These are phyloP conservation scores for Seira sanloemensis DNA, from an alignment of 2,888 invertebrate species.

Conservation along the genomic window DNA sequence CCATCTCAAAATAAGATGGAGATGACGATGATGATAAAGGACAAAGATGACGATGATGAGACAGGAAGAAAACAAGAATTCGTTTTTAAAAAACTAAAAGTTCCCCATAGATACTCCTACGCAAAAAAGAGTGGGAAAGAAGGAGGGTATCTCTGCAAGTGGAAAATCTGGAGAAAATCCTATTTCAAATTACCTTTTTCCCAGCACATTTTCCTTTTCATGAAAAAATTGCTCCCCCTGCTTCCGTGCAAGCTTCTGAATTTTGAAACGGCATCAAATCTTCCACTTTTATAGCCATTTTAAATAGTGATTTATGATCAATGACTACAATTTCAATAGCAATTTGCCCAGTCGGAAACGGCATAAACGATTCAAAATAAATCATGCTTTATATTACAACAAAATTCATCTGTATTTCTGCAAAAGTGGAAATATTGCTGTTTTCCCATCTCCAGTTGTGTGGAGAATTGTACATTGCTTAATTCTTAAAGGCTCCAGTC, in stretches of 20 bases:
- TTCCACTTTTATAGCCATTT: background rate
- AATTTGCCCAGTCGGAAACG: background rate
- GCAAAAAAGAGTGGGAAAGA: background rate
- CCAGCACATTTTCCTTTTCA: background rate
- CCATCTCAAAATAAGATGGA: background rate
- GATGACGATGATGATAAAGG: conserved; percentile 22
- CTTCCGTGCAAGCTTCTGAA: background rate
- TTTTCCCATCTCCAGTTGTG: background rate
- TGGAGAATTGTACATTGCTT: background rate
- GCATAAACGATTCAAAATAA: conserved; percentile 1
- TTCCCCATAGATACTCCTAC: no score
- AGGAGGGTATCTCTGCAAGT: background rate
- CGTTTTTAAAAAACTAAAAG: background rate
- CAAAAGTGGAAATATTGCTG: conserved; percentile 13
- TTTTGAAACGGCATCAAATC: background rate
- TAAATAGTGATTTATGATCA: conserved; percentile 10
- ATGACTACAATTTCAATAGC: background rate
- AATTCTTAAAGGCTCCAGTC: background rate
- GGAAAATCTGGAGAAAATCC: background rate
- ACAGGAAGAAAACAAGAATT: conserved; percentile 46
- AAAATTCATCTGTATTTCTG: background rate
- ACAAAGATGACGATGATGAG: conserved; percentile 38
- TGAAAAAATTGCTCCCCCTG: background rate
- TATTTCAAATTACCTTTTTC: background rate
- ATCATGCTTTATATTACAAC: background rate